A percentile compares a stretch with the other conserved stretches of the same genome.
Conservation (phyloP, 2,797 vertebrate genomes). For the Melanitta fusca region DNA sequence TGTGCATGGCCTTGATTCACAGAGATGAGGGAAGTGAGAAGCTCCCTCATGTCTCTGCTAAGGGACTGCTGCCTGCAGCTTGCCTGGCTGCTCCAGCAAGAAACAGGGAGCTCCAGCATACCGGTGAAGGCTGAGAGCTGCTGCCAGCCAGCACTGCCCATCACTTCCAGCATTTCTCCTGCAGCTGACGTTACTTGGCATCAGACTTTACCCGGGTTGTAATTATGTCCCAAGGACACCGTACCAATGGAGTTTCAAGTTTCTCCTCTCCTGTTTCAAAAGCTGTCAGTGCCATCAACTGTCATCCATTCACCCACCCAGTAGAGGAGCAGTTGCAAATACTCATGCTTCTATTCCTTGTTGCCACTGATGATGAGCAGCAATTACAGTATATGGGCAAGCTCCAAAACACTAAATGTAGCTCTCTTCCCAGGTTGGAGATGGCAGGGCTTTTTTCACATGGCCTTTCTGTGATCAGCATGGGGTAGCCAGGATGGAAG, state of each 20-base stretch:
- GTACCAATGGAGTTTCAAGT: background rate
- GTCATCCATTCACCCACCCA: background rate
- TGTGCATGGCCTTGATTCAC: no score
- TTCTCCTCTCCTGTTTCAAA: background rate
- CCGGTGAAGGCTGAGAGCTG: background rate
- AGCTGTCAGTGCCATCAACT: background rate
- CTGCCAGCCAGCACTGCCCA: background rate
- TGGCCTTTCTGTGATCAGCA: background rate
- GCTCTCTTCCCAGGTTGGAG: background rate
- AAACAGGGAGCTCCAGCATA: no score
- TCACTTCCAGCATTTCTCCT: background rate
- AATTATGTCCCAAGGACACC: background rate
- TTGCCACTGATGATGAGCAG: background rate
- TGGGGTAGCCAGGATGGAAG: background rate
- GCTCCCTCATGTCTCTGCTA: background rate
- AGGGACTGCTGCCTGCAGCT: background rate
- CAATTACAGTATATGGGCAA: rapidly evolving
- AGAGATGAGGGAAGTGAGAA: background rate
- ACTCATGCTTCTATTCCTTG: rapidly evolving
- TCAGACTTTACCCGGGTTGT: background rate
- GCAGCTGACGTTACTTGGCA: background rate
- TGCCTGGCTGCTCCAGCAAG: no score
- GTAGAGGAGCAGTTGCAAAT: background rate
- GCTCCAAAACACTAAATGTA: background rate
- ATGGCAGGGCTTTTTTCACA: background rate